Evolutionary conservation across 2,113 vertebrate genomes (phyloP).

Genomic region (Crocuta crocuta): DNA sequence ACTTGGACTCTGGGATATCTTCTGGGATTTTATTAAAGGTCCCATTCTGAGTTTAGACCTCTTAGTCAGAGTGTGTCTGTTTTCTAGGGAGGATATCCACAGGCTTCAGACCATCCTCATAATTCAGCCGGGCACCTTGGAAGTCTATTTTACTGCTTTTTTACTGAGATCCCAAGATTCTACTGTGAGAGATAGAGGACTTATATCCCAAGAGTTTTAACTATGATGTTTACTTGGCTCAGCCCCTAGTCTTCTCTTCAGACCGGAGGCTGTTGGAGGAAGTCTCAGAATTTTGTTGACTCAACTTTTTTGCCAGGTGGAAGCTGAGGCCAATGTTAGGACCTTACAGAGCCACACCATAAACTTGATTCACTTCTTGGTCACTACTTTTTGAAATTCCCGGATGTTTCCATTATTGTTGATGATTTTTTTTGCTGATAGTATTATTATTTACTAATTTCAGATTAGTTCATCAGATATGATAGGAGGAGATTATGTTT

Average conservation of each 20-base stretch:
- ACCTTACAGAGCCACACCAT: background rate
- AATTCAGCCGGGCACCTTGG: background rate
- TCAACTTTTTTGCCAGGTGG: background rate
- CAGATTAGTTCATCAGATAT: constrained; percentile 3
- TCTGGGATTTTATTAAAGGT: background rate
- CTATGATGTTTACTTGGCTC: background rate
- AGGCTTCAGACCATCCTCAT: background rate
- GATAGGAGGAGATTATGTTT: background rate
- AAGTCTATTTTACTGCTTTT: background rate
- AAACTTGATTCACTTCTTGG: constrained; percentile 1
- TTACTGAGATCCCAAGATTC: background rate
- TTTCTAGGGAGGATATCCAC: background rate
- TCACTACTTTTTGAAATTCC: background rate
- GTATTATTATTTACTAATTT: constrained; percentile 37
- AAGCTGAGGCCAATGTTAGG: background rate
- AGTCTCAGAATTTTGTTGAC: background rate
- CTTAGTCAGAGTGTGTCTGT: background rate
- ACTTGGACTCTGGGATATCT: background rate
- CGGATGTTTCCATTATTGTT: background rate
- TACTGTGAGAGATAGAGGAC: background rate
- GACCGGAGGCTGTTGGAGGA: background rate
- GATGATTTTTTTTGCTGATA: background rate
- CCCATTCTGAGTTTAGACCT: background rate
- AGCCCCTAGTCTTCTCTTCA: background rate
- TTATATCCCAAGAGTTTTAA: background rate